These are phyloP conservation scores for Hemiscyllium ocellatum DNA, from an alignment of 2,113 vertebrate species.

Conservation along the genomic window DNA sequence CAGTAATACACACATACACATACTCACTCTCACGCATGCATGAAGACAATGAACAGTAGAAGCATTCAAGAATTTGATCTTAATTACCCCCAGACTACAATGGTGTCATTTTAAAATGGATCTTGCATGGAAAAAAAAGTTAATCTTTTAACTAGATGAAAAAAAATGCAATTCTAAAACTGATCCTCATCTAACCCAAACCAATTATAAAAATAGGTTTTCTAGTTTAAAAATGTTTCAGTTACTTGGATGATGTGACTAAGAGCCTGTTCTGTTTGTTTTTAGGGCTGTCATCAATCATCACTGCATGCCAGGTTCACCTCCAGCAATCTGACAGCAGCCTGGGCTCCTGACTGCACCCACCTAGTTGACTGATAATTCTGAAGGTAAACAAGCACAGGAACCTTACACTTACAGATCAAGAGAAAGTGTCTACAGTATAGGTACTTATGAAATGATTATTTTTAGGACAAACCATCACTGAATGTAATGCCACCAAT, in stretches of 20 bases:
- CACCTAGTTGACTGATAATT: neutral
- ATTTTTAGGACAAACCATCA: neutral
- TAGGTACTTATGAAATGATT: neutral
- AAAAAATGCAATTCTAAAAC: neutral
- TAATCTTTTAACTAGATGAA: neutral
- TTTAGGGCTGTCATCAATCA: slow-evolving; percentile 25
- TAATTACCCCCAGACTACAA: neutral
- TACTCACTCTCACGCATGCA: neutral
- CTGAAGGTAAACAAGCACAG: neutral
- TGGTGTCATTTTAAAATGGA: neutral
- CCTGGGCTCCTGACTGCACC: neutral
- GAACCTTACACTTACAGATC: neutral
- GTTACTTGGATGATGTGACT: too few species aligned
- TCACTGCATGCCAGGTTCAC: neutral
- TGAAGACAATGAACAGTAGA: neutral
- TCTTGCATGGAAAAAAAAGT: neutral
- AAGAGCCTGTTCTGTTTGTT: neutral
- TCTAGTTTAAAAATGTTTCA: neutral
- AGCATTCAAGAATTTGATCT: neutral
- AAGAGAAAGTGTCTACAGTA: neutral
- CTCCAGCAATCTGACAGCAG: neutral
- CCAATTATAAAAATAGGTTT: neutral
- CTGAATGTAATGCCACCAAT: neutral
- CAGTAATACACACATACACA: neutral
- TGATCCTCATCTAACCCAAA: neutral